Base-by-base conservation (phyloP, 1,140 invertebrate species). In the Scylla paramamosain region DNA sequence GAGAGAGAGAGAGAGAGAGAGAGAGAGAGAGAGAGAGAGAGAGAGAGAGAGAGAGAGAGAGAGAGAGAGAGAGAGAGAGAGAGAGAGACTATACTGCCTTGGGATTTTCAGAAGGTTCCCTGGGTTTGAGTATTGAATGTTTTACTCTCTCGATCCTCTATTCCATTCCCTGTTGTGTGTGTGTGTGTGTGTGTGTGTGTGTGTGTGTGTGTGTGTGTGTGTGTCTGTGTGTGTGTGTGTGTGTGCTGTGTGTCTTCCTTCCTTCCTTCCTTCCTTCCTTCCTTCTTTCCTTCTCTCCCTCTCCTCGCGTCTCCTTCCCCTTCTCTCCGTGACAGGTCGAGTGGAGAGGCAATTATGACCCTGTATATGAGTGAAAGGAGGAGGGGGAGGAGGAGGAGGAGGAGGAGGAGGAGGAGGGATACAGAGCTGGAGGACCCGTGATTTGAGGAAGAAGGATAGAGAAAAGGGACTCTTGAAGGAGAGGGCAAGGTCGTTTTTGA, bases 261-360 rank as follows among this genome's bases (percentile, higher is more conserved):
- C 20, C 52, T 59, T 8, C 52, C 10, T 20, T n/a, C 67, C n/a
- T n/a, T n/a, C 67, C n/a, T 20, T 77, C 67, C n/a, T 20, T 77
- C 67, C n/a, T 20, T 77, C 25, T 8, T n/a, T 77, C 67, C 6
- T n/a, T 77, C 20, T n/a, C 67, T 77, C 67, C 6, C 67, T 77
- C 67, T 77, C 67, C 25, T 7, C 67, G 25, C 67, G 12, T n/a
- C 25, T n/a, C n/a, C 67, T n/a, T n/a, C 67, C 67, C 67, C 67
- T n/a, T 20, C 67, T 7, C 20, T 7, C 67, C 67, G 67, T 77
- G 67, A 77, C 67, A 77, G 67, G 20, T 77, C 67, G 67, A 77
- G 67, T n/a, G 67, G 67, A 77, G 67, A 77, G 67, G 67, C 67
- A 77, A 77, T 77, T 77, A 77, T 77, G 67, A 25, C 67, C 67